phyloP scores from a whole-genome alignment of 1,140 invertebrate genomes.

The Anastatus disparis region DNA sequence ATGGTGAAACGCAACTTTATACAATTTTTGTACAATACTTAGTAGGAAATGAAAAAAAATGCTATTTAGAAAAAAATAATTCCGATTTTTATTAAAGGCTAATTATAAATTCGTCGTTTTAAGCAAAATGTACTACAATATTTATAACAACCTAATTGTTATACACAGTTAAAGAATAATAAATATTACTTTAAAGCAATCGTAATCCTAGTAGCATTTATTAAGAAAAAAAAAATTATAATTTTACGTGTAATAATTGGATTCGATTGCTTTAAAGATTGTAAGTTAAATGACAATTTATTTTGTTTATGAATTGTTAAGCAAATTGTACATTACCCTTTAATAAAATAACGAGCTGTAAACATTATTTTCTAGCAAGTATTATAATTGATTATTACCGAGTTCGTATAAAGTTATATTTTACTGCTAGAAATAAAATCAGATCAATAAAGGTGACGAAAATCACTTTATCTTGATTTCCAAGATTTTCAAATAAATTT shows the following conservation, averaged over 20 bases:
- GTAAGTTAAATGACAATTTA: neutral
- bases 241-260: neutral
- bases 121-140: neutral
- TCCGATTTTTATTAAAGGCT: constrained; percentile 10
- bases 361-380: neutral
- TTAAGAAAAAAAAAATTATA: neutral
- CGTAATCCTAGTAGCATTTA: constrained; percentile 4
- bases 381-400: neutral
- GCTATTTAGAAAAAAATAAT: neutral
- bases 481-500: neutral
- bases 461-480: constrained; percentile 22
- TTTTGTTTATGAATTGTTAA: constrained; percentile 27
- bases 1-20: constrained; percentile 36
- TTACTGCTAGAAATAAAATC: constrained; percentile 6
- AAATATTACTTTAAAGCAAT: constrained; percentile 4
- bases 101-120: neutral
- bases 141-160: constrained; percentile 21
- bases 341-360: constrained; percentile 7
- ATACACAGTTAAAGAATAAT: neutral
- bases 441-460: constrained; percentile 16
- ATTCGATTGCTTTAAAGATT: constrained; percentile 9
- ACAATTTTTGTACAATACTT: constrained; percentile 33
- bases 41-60: constrained; percentile 3
- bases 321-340: neutral
- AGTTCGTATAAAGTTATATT: constrained; percentile 28